phyloP scores from a whole-genome alignment of 2,888 invertebrate genomes.

The Micropterix aruncella region DNA sequence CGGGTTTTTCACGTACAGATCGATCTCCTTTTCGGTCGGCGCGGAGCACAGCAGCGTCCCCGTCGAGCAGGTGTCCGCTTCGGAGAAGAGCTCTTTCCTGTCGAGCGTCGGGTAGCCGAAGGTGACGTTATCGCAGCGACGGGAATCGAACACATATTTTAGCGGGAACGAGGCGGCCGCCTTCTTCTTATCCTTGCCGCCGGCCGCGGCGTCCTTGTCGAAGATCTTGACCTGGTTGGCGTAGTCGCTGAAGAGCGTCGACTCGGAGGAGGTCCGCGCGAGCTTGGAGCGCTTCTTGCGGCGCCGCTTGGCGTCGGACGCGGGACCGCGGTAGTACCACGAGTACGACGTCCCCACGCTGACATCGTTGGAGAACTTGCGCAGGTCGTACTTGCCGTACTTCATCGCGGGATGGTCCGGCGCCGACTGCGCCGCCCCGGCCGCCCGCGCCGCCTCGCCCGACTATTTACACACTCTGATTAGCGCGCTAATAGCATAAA shows the following conservation, averaged over 20 bases:
- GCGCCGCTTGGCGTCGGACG: slow-evolving; percentile 17
- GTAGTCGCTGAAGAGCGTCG: slow-evolving; percentile 38
- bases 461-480: slow-evolving; percentile 10
- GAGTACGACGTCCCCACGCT: slow-evolving; percentile 36
- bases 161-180: slow-evolving; percentile 1
- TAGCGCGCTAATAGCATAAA: slow-evolving; percentile 4
- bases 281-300: slow-evolving; percentile 23
- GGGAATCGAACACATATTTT: not conserved
- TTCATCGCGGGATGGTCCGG: slow-evolving; percentile 25
- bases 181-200: slow-evolving; percentile 11
- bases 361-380: slow-evolving; percentile 31
- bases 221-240: slow-evolving; percentile 33
- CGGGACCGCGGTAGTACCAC: slow-evolving; percentile 32
- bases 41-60: slow-evolving; percentile 24
- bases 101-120: not conserved
- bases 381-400: slow-evolving; percentile 38
- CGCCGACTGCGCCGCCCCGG: slow-evolving; percentile 3
- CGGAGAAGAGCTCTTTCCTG: not conserved
- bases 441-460: slow-evolving; percentile 6
- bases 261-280: slow-evolving; percentile 29
- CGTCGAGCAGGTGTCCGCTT: slow-evolving; percentile 17
- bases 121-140: not conserved
- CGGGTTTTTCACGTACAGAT: slow-evolving; percentile 30
- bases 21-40: slow-evolving; percentile 25
- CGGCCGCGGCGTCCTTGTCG: slow-evolving; percentile 22